phyloP scores from a whole-genome alignment of 2,113 vertebrate genomes.

The Ciconia stormi region DNA sequence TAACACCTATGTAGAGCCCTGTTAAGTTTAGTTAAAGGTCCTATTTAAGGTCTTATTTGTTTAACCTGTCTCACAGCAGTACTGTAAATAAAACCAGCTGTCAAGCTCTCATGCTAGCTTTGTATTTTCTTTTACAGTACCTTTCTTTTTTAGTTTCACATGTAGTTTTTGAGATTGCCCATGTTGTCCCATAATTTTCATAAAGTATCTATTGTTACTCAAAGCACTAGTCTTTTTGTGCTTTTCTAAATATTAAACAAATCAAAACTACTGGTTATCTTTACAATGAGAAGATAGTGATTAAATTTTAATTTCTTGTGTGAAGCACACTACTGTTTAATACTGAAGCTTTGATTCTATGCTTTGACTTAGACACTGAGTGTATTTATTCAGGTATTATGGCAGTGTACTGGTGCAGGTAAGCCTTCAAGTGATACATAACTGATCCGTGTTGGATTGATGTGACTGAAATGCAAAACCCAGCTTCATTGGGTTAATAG shows the following conservation, averaged over 20 bases:
- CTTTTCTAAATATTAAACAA: background rate
- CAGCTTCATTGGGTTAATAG: background rate
- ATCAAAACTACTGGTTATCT: background rate
- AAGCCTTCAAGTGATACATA: background rate
- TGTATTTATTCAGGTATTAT: background rate
- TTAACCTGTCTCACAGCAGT: background rate
- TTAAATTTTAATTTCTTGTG: background rate
- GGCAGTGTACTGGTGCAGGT: background rate
- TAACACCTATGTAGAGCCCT: background rate
- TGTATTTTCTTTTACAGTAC: background rate
- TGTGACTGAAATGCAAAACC: background rate
- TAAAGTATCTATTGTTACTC: background rate
- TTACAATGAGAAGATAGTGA: background rate
- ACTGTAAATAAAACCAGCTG: conserved; percentile 9
- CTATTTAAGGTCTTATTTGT: background rate
- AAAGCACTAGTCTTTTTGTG: background rate
- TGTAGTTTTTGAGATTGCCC: background rate
- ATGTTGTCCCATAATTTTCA: background rate
- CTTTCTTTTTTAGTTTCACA: background rate
- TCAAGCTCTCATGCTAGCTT: background rate
- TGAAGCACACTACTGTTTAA: background rate
- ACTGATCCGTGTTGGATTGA: background rate
- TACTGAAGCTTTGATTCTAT: background rate
- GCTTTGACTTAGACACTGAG: background rate
- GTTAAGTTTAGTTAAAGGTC: background rate